Evolutionary conservation across 2,888 invertebrate genomes (phyloP).

Genomic region (Eupithecia vulgata): DNA sequence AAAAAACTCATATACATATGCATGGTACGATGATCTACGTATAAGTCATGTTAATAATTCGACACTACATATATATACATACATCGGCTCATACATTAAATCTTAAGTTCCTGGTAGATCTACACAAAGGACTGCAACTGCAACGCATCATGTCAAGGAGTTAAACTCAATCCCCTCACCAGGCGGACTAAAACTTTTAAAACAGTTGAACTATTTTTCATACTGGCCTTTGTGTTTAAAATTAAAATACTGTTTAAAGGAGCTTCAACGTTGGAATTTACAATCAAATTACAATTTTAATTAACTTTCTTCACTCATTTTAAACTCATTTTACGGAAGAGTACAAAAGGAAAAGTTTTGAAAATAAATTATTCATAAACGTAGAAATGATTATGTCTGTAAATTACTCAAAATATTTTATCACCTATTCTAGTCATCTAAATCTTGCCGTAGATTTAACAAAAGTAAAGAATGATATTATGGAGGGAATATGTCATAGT

Average conservation of each 20-base stretch:
- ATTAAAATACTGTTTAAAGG: neutral
- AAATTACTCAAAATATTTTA: neutral
- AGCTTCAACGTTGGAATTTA: neutral
- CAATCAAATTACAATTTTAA: neutral
- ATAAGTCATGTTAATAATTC: too few relatives aligned
- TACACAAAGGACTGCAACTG: neutral
- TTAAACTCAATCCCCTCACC: neutral
- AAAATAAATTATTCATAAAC: neutral
- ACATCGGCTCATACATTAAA: neutral
- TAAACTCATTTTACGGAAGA: neutral
- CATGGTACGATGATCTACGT: too few relatives aligned
- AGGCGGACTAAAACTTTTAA: neutral
- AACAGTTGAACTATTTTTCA: neutral
- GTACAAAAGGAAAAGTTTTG: neutral
- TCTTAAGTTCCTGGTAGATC: neutral
- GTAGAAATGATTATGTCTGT: neutral
- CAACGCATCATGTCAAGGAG: neutral
- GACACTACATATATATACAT: too few relatives aligned
- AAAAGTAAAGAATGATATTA: too few relatives aligned
- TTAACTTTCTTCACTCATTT: neutral
- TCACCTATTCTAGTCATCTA: neutral
- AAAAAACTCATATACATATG: neutral
- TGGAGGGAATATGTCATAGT: neutral
- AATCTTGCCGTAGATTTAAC: too few relatives aligned
- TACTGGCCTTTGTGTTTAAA: slow-evolving; percentile 1